These are phyloP conservation scores for Bombus huntii DNA, from an alignment of 1,140 invertebrate genomes.

Conservation along the genomic window DNA sequence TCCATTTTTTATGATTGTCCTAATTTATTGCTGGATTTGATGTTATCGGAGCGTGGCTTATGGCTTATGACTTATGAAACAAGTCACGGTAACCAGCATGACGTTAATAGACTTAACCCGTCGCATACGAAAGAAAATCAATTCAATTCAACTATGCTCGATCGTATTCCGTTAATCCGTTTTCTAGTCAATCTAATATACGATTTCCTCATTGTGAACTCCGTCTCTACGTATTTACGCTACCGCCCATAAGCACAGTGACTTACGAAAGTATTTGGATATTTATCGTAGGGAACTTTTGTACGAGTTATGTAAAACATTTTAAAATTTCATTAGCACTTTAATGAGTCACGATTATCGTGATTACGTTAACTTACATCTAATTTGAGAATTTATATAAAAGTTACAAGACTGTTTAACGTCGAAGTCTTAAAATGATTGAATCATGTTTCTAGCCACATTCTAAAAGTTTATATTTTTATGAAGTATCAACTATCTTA, in stretches of 20 bases:
- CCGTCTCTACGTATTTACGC: neutral
- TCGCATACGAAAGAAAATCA: slow-evolving; percentile 21
- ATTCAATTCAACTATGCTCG: slow-evolving; percentile 9
- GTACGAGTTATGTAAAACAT: neutral
- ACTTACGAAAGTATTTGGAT: neutral
- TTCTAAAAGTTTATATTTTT: neutral
- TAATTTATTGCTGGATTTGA: slow-evolving; percentile 39
- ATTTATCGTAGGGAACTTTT: neutral
- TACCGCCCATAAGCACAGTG: neutral
- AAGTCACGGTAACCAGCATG: neutral
- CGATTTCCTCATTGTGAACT: slow-evolving; percentile 10
- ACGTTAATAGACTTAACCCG: slow-evolving; percentile 34
- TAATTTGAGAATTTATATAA: too few relatives aligned
- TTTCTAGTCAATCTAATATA: slow-evolving; percentile 6
- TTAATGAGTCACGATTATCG: too few relatives aligned
- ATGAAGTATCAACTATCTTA: neutral
- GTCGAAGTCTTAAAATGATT: too few relatives aligned
- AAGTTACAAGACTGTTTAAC: too few relatives aligned
- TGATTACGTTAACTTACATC: too few relatives aligned
- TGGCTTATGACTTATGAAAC: slow-evolving; percentile 38
- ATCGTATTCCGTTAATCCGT: neutral
- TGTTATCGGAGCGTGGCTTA: slow-evolving; percentile 52
- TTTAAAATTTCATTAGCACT: neutral
- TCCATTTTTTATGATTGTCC: slow-evolving; percentile 40
- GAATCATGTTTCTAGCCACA: neutral